A percentile compares a stretch with the other conserved stretches of the same genome.
phyloP scores from a whole-genome alignment of 2,113 vertebrate genomes.

The Philantomba maxwellii region DNA sequence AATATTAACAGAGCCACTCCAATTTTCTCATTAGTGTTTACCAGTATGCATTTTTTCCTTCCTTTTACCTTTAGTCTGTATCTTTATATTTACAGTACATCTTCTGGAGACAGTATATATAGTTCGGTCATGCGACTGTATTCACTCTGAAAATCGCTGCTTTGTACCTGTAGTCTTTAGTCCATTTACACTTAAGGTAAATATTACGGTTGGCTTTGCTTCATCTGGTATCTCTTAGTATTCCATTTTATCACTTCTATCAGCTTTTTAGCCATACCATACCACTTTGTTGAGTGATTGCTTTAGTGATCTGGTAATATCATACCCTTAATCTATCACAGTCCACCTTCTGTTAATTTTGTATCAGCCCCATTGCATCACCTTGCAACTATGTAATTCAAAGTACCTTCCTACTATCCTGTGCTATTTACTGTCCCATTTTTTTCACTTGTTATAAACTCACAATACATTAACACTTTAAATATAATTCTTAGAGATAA shows the following conservation, averaged over 20 bases:
- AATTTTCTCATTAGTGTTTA: background rate
- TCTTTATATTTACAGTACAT: background rate
- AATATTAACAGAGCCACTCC: background rate
- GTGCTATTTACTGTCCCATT: background rate
- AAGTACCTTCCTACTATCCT: background rate
- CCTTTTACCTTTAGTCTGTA: background rate
- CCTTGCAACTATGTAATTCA: background rate
- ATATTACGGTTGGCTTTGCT: background rate
- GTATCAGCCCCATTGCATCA: background rate
- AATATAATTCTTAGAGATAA: background rate
- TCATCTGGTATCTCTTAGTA: background rate
- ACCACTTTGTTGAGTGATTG: background rate
- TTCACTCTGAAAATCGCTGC: background rate
- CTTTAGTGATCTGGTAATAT: background rate
- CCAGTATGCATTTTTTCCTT: background rate
- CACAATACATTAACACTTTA: background rate
- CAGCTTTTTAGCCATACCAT: background rate
- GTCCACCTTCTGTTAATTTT: background rate
- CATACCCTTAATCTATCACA: background rate
- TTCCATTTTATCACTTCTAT: background rate
- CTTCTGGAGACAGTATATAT: background rate
- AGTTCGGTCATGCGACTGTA: background rate
- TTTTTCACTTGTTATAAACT: constrained; percentile 1
- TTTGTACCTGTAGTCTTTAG: background rate
- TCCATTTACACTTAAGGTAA: background rate